These are phyloP conservation scores for Blastobasis adustella DNA, from an alignment of 2,888 invertebrate genomes.

Conservation along the genomic window DNA sequence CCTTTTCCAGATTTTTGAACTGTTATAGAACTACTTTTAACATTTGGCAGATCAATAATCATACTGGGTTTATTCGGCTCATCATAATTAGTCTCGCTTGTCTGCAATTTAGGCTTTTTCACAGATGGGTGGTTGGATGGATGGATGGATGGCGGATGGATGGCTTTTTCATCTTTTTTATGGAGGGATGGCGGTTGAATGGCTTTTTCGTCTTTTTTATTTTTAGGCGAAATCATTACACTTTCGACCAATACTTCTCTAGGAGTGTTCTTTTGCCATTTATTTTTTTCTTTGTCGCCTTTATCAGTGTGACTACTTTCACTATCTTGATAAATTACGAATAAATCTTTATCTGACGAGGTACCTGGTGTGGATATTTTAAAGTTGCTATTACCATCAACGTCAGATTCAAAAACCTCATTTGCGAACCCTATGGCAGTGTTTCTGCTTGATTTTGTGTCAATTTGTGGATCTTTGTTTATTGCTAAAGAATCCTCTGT, in stretches of 20 bases:
- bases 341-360: conserved; percentile 40
- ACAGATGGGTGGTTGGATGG: conserved; percentile 13
- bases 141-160: too few relatives aligned
- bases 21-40: not conserved
- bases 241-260: conserved; percentile 22
- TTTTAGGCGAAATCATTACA: conserved; percentile 1
- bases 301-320: conserved; percentile 23
- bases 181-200: too few relatives aligned
- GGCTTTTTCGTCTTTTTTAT: too few relatives aligned
- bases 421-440: conserved; percentile 18
- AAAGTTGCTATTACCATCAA: conserved; percentile 11
- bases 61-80: not conserved
- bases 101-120: conserved; percentile 3
- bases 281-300: conserved; percentile 14
- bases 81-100: conserved; percentile 5
- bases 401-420: conserved; percentile 14
- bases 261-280: conserved; percentile 17
- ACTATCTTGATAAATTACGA: conserved; percentile 48
- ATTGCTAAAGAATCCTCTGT: conserved; percentile 28
- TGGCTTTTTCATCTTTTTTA: too few relatives aligned
- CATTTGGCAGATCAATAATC: not conserved
- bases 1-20: conserved; percentile 12
- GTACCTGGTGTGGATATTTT: conserved; percentile 21
- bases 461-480: not conserved
- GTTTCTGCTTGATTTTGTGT: conserved; percentile 6